Percentiles rank a stretch among this genome's conserved stretches.
Evolutionary conservation across 2,888 invertebrate species (phyloP).

Genomic region (Phanerotoma sp.): DNA sequence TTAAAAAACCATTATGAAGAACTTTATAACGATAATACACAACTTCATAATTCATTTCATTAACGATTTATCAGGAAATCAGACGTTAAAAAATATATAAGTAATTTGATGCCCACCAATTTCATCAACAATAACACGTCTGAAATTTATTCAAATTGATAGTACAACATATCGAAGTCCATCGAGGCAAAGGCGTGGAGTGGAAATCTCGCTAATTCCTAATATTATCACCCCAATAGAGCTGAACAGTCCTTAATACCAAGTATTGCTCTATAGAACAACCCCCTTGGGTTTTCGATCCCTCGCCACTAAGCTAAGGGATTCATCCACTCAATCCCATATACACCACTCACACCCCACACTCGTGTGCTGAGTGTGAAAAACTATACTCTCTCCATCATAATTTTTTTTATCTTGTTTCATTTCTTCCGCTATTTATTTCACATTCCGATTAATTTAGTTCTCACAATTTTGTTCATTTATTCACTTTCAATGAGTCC

Average conservation of each 20-base stretch:
- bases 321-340: constrained; percentile 46
- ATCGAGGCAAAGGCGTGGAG: constrained; percentile 35
- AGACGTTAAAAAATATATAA: no score
- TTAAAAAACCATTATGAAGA: no score
- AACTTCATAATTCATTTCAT: no score
- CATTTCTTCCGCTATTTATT: neutral
- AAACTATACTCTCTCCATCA: constrained; percentile 38
- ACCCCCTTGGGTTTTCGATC: constrained; percentile 34
- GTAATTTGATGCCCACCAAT: no score
- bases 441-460: neutral
- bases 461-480: no score
- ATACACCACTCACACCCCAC: constrained; percentile 35
- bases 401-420: constrained; percentile 28
- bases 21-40: no score
- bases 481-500: no score
- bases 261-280: constrained; percentile 43
- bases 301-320: constrained; percentile 42
- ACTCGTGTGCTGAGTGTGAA: constrained; percentile 18
- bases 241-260: constrained; percentile 48
- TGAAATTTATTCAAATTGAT: constrained; percentile 22
- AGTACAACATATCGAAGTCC: constrained; percentile 1
- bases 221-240: constrained; percentile 55
- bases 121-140: neutral
- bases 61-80: no score
- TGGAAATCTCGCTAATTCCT: constrained; percentile 55